Evolutionary conservation across 2,797 vertebrate genomes (phyloP).

Genomic region (Sternarchorhynchus goeldii): DNA sequence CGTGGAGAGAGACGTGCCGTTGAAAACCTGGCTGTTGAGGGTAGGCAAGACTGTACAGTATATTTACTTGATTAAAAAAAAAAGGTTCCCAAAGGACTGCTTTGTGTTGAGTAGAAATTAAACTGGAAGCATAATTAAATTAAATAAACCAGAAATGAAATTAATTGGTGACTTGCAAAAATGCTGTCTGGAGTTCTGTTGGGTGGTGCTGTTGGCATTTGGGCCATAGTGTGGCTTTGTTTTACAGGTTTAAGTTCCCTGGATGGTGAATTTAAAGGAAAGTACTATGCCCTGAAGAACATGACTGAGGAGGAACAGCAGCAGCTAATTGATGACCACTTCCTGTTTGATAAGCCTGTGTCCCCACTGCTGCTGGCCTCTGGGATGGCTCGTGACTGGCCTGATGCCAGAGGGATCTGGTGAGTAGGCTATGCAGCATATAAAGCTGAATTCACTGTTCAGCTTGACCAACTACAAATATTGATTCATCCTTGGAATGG

Average conservation of each 20-base stretch:
- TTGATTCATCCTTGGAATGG: neutral
- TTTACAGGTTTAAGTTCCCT: slow-evolving; percentile 77
- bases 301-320: slow-evolving; percentile 90
- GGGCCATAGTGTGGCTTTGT: neutral
- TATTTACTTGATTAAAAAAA: too few species aligned
- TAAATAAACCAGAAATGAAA: too few species aligned
- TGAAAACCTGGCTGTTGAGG: slow-evolving; percentile 88
- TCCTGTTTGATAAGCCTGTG: slow-evolving; percentile 88
- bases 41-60: slow-evolving; percentile 67
- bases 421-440: slow-evolving; percentile 59
- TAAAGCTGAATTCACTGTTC: neutral
- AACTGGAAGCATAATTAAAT: too few species aligned
- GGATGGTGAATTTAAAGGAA: slow-evolving; percentile 85
- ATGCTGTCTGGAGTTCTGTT: too few species aligned
- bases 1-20: slow-evolving; percentile 90
- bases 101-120: neutral
- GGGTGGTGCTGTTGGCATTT: neutral
- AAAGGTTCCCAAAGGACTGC: neutral
- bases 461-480: neutral
- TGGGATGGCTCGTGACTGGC: slow-evolving; percentile 88
- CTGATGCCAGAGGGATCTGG: slow-evolving; percentile 87
- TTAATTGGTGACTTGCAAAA: too few species aligned
- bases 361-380: slow-evolving; percentile 86
- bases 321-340: slow-evolving; percentile 89
- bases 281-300: slow-evolving; percentile 83